These are phyloP conservation scores for Anthopleura sola DNA, from an alignment of 64 coral and sea anemone species.

Conservation along the genomic window DNA sequence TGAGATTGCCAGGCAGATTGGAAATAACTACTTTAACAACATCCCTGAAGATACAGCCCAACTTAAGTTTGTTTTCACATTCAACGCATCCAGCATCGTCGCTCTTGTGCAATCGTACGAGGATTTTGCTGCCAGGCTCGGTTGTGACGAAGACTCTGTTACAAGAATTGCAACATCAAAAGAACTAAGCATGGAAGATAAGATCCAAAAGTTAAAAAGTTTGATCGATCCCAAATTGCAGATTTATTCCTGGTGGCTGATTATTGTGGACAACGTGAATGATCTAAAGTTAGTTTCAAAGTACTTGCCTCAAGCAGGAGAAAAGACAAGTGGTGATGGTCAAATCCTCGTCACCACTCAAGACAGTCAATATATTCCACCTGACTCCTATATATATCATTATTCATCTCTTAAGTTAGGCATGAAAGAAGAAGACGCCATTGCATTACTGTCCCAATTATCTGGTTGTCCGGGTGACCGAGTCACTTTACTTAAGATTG, in stretches of 20 bases:
- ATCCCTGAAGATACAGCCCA: background rate
- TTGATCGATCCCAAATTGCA: conserved; percentile 2
- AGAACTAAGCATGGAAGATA: conserved; percentile 24
- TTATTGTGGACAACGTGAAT: conserved; percentile 51
- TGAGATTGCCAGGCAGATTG: conserved; percentile 3
- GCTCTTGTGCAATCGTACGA: conserved; percentile 38
- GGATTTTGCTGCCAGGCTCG: conserved; percentile 21
- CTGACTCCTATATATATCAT: background rate
- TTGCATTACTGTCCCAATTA: background rate
- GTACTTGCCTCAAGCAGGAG: conserved; percentile 24
- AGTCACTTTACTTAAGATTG: background rate
- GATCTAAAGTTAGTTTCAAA: background rate
- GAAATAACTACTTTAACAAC: conserved; percentile 4
- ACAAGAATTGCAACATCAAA: conserved; percentile 10
- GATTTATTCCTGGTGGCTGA: conserved; percentile 37
- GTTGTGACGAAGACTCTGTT: conserved; percentile 28
- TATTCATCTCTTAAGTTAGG: conserved; percentile 16
- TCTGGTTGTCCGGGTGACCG: background rate
- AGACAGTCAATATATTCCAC: conserved; percentile 24
- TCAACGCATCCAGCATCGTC: conserved; percentile 33
- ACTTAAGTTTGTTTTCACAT: conserved; percentile 38
- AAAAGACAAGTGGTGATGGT: conserved; percentile 26
- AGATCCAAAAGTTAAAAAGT: conserved; percentile 24
- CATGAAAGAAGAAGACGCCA: conserved; percentile 28
- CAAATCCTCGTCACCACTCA: conserved; percentile 61